Base-by-base conservation (phyloP, 2,113 vertebrate genomes). In the Scomber scombrus region DNA sequence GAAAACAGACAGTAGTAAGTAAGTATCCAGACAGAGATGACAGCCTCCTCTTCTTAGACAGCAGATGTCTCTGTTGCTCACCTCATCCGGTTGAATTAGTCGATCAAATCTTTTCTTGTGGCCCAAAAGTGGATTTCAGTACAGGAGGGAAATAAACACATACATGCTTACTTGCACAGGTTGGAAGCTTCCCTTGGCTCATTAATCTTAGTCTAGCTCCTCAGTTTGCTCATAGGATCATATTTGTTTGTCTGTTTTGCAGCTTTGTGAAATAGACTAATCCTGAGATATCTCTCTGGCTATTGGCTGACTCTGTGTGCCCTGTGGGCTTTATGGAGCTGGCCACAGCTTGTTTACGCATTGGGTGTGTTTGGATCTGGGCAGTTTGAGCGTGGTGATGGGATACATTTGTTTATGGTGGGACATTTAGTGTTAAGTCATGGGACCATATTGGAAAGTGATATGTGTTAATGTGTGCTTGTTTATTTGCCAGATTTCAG, bases 401-500 rank as follows among this genome's bases (percentile, higher is more conserved):
- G 85, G 73, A 71, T 43, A 18, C 19, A n/a, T 76, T 71, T 78
- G 68, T 84, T 75, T 56, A 65, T n/a, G 14, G 11, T 49, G 7
- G 21, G 14, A 51, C 19, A 15, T 62, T 78, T 50, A 11, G 7
- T 29, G 52, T 58, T 65, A 34, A n/a, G 16, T 23, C 10, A 4
- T 11, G 16, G 8, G 11, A 64, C 14, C 26, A 9, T 1, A 8
- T 18, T 23, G 26, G 58, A 49, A 64, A 61, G n/a, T 14, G 11
- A 4, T 3, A 6, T 12, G 3, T 46, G 7, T 76, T 40, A 21
- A 61, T 63, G 10, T 61, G 34, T 64, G 23, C 56, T 11, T 87
- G 21, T 91, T 50, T 87, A 13, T 78, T 66, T 61, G 18, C 54
- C 91, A 99, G 98, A 98, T 99, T 92, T 97, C 98, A 0, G 96